A percentile compares a stretch with the other conserved stretches of the same genome.
These are phyloP conservation scores for Melanostoma mellinum DNA, from an alignment of 2,888 invertebrate species.

Conservation along the genomic window DNA sequence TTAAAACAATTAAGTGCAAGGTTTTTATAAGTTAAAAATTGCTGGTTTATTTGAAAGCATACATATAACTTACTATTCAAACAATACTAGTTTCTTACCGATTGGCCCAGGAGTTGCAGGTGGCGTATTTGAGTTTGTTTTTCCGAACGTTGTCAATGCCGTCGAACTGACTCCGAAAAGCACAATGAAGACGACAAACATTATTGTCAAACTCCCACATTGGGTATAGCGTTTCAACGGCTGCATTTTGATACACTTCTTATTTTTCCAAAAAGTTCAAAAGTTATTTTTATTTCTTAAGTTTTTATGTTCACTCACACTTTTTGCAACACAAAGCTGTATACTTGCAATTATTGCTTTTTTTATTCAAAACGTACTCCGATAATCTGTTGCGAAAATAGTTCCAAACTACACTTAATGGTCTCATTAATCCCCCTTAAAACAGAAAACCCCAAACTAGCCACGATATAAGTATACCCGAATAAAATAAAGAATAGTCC, in stretches of 20 bases:
- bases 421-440: constrained; percentile 54
- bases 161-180: constrained; percentile 83
- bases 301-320: constrained; percentile 5
- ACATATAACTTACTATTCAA: neutral
- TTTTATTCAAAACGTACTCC: constrained; percentile 42
- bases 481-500: neutral
- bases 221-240: constrained; percentile 82
- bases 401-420: constrained; percentile 65
- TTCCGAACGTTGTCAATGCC: constrained; percentile 88
- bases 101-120: constrained; percentile 84
- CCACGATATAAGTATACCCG: neutral
- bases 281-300: neutral
- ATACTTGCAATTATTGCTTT: constrained; percentile 31
- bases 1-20: too few relatives aligned
- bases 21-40: too few relatives aligned
- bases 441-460: neutral
- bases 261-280: constrained; percentile 9
- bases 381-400: constrained; percentile 57
- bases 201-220: constrained; percentile 82
- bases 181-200: constrained; percentile 81
- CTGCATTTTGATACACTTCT: constrained; percentile 77
- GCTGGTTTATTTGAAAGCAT: too few relatives aligned
- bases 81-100: constrained; percentile 82
- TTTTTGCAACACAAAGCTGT: constrained; percentile 45
- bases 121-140: constrained; percentile 85